Evolutionary conservation across 2,113 vertebrate species (phyloP), one percentile per base, ranked within the genome.

Genomic region (Osmerus eperlanus): DNA sequence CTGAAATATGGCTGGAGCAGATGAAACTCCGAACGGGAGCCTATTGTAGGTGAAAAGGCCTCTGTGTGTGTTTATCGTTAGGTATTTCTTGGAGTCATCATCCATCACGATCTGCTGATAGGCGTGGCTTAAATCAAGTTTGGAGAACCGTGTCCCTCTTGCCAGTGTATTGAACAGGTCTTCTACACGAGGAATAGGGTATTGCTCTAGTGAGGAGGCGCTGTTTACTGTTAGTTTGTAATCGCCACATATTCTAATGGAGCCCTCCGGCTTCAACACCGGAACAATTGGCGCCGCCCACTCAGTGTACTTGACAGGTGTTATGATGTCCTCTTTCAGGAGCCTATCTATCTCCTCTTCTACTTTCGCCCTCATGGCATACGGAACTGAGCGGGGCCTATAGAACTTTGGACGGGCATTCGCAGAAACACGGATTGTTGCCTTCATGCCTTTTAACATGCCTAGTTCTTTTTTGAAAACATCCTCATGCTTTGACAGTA

Each of bases 51-150:
- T 47, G 54, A 65, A 80, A 12, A 78, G 29, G 23, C 55, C 28
- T 55, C 59, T 73, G 19, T 76, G 68, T 7, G 62, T 76, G 29
- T 78, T 73, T 56, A 78, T 70, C 16, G 71, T 73, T 19, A 78
- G 23, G 47, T 77, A 68, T 14, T 54, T 63, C 21, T 72, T 67
- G 2, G 60, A 73, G 13, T 53, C 41, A 12, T 74, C 70, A 23
- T 73, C 65, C 21, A 80, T 3, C 21, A 41, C 16, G 8, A 73
- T 52, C 11, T 80, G 74, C 4, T 52, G 56, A n/a, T 78, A 78
- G 0, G 61, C 67, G 3, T 65, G 67, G 4, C 7, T 68, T 5
- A 73, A 23, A 29, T 70, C 71, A 2, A 71, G 12, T 21, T 72
- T 67, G 2, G 55, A 54, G n/a, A 75, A 79, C 6, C 70, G 59